These are phyloP conservation scores for Epinotia nisella DNA, from an alignment of 2,888 invertebrate species.

Conservation along the genomic window DNA sequence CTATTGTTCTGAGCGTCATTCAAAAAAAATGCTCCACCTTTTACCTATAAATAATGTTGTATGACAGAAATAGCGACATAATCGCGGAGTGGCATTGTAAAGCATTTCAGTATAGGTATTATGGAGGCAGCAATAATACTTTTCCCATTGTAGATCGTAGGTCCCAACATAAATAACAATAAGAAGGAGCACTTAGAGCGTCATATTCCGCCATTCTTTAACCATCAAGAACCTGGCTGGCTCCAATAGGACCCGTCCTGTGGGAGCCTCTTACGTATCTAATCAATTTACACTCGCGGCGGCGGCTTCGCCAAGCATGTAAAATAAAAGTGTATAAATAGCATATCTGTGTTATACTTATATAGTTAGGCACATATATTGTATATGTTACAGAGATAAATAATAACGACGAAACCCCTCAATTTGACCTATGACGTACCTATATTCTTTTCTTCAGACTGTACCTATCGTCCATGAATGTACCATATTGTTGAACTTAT, in stretches of 20 bases:
- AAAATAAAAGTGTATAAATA: conserved; percentile 66
- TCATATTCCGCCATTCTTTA: conserved; percentile 20
- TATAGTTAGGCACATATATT: too few relatives aligned
- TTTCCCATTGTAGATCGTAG: conserved; percentile 20
- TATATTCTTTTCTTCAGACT: conserved; percentile 64
- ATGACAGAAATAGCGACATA: too few relatives aligned
- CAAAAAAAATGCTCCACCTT: conserved; percentile 12
- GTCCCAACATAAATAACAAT: conserved; percentile 30
- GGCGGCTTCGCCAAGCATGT: conserved; percentile 57
- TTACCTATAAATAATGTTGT: conserved; percentile 24
- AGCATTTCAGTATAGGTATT: conserved; percentile 19
- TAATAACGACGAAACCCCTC: conserved; percentile 70
- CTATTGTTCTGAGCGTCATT: conserved; percentile 21
- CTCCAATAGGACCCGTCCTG: conserved; percentile 53
- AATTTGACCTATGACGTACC: conserved; percentile 64
- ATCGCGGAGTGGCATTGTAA: conserved; percentile 25
- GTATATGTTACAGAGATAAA: conserved; percentile 70
- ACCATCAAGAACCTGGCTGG: conserved; percentile 48
- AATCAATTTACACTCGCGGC: conserved; percentile 66
- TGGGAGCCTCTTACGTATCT: conserved; percentile 51
- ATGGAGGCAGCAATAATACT: conserved; percentile 28
- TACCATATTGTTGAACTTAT: conserved; percentile 56
- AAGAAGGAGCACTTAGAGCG: conserved; percentile 24
- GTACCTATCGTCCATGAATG: conserved; percentile 16
- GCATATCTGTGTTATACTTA: too few relatives aligned